Conservation (phyloP, 2,113 vertebrate genomes). For the Istiophorus platypterus region DNA sequence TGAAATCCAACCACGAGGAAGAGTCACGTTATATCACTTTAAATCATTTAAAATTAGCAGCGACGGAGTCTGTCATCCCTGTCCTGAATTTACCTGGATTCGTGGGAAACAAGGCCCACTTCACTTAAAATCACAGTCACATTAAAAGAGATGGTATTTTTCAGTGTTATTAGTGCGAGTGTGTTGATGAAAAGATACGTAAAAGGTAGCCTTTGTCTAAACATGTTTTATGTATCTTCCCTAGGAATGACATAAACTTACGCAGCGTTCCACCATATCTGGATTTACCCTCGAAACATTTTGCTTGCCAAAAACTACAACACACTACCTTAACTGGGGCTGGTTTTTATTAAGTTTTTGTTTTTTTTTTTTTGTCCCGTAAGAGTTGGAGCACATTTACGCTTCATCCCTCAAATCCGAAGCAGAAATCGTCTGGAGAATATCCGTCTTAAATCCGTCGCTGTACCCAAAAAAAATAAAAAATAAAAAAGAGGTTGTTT, state of each 20-base stretch:
- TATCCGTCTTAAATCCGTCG: constrained; percentile 40
- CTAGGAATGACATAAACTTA: neutral
- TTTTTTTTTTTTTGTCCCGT: too few relatives aligned
- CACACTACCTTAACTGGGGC: constrained; percentile 20
- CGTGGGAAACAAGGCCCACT: neutral
- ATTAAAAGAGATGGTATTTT: neutral
- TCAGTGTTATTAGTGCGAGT: neutral
- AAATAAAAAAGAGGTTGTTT: neutral
- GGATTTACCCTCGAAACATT: neutral
- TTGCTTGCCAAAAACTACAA: constrained; percentile 1
- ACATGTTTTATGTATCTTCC: neutral
- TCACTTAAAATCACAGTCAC: neutral
- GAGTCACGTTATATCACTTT: too few relatives aligned
- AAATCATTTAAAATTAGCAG: too few relatives aligned
- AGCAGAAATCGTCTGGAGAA: constrained; percentile 47
- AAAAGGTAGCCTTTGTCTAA: neutral
- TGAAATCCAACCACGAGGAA: too few relatives aligned
- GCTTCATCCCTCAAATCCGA: constrained; percentile 20
- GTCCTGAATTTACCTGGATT: too few relatives aligned
- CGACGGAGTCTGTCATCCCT: too few relatives aligned
- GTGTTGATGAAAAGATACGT: neutral
- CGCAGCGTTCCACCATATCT: neutral
- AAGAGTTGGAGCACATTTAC: constrained; percentile 38
- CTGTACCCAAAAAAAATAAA: constrained; percentile 22
- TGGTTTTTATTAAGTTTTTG: constrained; percentile 19